phyloP scores from a whole-genome alignment of 2,888 invertebrate species.

The Philaethria dido region DNA sequence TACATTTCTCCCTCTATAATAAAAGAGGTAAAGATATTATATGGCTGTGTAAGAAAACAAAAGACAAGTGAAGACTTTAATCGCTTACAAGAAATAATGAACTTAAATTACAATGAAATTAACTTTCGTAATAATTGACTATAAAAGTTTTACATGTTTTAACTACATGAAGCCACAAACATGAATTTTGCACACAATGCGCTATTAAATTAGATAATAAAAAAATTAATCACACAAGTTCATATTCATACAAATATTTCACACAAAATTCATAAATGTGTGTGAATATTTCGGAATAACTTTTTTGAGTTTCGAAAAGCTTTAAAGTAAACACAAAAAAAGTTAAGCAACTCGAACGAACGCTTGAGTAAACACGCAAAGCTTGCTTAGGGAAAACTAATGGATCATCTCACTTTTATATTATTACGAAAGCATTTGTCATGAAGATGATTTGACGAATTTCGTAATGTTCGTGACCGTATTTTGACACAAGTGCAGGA shows the following conservation, averaged over 20 bases:
- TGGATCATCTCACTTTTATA: constrained; percentile 34
- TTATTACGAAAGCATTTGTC: constrained; percentile 36
- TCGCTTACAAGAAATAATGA: constrained; percentile 2
- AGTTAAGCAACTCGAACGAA: constrained; percentile 15
- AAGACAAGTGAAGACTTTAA: background rate
- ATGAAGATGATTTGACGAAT: constrained; percentile 39
- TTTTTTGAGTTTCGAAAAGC: background rate
- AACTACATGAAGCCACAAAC: too few species aligned
- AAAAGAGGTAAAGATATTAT: too few species aligned
- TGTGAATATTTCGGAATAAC: background rate
- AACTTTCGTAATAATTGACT: constrained; percentile 17
- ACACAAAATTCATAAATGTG: background rate
- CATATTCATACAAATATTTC: background rate
- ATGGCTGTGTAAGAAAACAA: too few species aligned
- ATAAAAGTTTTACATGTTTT: too few species aligned
- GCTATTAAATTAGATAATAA: background rate
- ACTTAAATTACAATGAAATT: constrained; percentile 28
- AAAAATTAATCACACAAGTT: background rate
- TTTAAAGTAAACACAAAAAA: background rate
- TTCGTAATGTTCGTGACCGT: constrained; percentile 42
- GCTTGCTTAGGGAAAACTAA: constrained; percentile 30
- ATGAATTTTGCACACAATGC: background rate
- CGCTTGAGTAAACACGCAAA: constrained; percentile 31
- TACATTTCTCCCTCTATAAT: background rate
- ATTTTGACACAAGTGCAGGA: constrained; percentile 53